Conservation (phyloP, 2,888 invertebrate species). For the Norana najaformis region DNA sequence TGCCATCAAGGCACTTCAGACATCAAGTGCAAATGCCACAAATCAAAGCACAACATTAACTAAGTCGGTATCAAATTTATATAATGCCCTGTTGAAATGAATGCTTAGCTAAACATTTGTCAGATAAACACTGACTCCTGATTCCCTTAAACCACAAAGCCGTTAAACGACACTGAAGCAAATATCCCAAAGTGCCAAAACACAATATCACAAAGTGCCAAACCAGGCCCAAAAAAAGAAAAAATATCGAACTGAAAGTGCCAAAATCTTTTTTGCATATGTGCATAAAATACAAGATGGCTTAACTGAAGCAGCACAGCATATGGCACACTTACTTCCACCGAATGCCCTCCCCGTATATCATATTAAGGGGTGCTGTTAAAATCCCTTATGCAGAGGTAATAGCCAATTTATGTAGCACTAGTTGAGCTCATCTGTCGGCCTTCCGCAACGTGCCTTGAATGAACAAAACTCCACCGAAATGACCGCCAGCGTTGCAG, state of each 20-base stretch:
- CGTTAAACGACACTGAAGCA: not conserved
- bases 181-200: not conserved
- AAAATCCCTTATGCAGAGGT: not conserved
- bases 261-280: not conserved
- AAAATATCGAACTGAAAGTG: not conserved
- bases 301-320: not conserved
- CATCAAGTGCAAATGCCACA: not conserved
- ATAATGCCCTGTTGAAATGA: not conserved
- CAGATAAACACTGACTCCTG: not conserved
- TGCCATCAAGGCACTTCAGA: too few relatives aligned
- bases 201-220: not conserved
- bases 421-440: constrained; percentile 7
- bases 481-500: not conserved
- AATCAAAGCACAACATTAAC: not conserved
- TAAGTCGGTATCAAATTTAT: not conserved
- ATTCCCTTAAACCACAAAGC: not conserved
- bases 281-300: not conserved
- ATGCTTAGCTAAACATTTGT: not conserved
- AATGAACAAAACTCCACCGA: not conserved
- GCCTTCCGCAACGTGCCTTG: not conserved
- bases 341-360: not conserved
- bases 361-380: not conserved
- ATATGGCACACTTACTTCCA: not conserved
- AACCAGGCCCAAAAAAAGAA: too few relatives aligned
- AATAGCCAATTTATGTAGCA: not conserved